Percentiles rank a stretch among this genome's conserved stretches.
These are phyloP conservation scores for Chirona hameri DNA, from an alignment of 2,888 invertebrate species.

Conservation along the genomic window DNA sequence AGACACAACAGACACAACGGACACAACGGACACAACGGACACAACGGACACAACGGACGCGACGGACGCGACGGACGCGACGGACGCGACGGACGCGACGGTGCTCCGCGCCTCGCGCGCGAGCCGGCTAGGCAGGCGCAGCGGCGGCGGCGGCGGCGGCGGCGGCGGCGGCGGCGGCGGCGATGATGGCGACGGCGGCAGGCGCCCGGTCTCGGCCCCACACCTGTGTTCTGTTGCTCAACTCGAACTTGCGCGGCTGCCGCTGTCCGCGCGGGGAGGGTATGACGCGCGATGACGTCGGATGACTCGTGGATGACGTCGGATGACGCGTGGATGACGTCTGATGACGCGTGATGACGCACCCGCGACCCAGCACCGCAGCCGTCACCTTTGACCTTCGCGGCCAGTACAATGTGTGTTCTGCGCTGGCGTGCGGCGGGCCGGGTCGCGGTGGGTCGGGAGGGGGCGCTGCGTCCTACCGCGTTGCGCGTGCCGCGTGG, in stretches of 20 bases:
- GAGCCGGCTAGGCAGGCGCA: not conserved
- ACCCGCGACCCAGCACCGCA: not conserved
- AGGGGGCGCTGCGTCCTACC: not conserved
- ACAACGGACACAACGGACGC: not conserved
- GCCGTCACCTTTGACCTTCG: not conserved
- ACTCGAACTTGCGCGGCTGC: not conserved
- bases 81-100: no score
- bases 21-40: no score
- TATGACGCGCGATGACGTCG: not conserved
- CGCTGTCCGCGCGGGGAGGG: not conserved
- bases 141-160: not conserved
- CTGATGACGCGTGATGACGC: not conserved
- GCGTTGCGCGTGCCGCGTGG: not conserved
- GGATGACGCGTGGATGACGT: not conserved
- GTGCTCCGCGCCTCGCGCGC: no score
- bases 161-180: not conserved
- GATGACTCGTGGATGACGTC: not conserved
- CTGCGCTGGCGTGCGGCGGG: not conserved
- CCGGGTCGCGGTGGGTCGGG: not conserved
- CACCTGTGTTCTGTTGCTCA: slow-evolving; percentile 7
- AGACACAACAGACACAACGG: no score
- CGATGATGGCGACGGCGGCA: not conserved
- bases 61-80: not conserved
- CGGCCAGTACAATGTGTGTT: not conserved
- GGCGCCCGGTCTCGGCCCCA: not conserved